Evolutionary conservation across 2,797 vertebrate species (phyloP).

Genomic region (Dromococcyx pavoninus): DNA sequence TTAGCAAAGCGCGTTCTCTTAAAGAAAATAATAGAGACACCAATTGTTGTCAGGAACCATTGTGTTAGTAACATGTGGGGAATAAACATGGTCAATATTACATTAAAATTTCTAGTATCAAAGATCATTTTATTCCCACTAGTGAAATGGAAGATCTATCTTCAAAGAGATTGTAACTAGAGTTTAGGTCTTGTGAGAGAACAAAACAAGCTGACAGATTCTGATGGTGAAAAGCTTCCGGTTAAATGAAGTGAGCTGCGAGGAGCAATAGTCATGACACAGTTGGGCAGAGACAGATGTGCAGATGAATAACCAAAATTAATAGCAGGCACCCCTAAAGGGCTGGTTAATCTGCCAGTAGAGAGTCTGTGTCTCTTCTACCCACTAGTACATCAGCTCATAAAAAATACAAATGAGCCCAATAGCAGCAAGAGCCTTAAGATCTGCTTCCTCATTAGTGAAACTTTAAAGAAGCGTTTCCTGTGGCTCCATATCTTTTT

Average conservation of each 20-base stretch:
- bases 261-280: constrained; percentile 46
- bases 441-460: constrained; percentile 67
- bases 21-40: background rate
- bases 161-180: background rate
- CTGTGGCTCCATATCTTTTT: constrained; percentile 44
- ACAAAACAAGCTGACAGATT: constrained; percentile 9
- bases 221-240: constrained; percentile 20
- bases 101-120: background rate
- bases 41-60: background rate
- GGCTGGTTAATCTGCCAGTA: constrained; percentile 70
- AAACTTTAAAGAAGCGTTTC: constrained; percentile 64
- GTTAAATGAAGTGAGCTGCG: constrained; percentile 48
- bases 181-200: constrained; percentile 6
- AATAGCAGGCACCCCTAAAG: constrained; percentile 61
- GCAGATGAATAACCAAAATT: constrained; percentile 64
- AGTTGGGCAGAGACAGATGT: constrained; percentile 65
- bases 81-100: background rate
- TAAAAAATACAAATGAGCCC: constrained; percentile 72
- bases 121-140: background rate
- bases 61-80: background rate
- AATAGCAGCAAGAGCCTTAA: constrained; percentile 66
- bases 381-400: constrained; percentile 63
- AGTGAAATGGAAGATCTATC: constrained; percentile 10
- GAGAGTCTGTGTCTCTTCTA: constrained; percentile 70
- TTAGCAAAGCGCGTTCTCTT: background rate